A percentile compares a stretch with the other conserved stretches of the same genome.
phyloP scores from a whole-genome alignment of 2,888 invertebrate species.

The Polyploca ridens region DNA sequence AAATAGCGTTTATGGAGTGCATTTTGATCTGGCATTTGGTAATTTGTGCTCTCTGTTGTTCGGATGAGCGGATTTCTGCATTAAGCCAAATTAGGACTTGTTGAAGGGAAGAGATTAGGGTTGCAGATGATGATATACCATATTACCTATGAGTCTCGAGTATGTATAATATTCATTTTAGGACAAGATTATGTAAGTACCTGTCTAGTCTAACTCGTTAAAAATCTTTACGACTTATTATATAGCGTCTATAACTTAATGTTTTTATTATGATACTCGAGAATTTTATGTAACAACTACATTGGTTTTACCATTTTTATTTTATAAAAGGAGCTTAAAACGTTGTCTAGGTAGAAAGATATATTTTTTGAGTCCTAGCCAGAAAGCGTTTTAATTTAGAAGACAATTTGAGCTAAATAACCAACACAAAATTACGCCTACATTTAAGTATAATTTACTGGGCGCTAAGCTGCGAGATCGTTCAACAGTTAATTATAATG shows the following conservation, averaged over 20 bases:
- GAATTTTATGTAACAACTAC: slow-evolving; percentile 6
- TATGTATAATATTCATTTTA: background rate
- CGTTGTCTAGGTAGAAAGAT: background rate
- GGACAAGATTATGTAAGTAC: background rate
- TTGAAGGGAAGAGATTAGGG: background rate
- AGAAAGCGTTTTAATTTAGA: background rate
- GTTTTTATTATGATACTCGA: background rate
- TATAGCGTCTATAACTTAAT: background rate
- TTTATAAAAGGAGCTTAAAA: background rate
- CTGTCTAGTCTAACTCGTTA: background rate
- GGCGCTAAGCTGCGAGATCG: background rate
- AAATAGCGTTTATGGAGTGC: background rate
- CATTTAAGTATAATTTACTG: slow-evolving; percentile 7
- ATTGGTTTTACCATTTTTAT: background rate
- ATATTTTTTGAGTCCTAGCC: background rate
- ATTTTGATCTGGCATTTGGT: background rate
- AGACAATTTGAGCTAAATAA: background rate
- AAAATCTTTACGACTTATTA: background rate
- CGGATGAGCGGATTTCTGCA: background rate
- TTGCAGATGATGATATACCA: background rate
- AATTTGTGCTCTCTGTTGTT: background rate
- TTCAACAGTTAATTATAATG: background rate
- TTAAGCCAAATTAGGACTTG: background rate
- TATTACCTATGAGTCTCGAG: too few species aligned
- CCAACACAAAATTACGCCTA: background rate